These are phyloP conservation scores for Apostichopus parvimensis DNA, from an alignment of 35 echinoderm and acorn worm species.

Conservation along the genomic window DNA sequence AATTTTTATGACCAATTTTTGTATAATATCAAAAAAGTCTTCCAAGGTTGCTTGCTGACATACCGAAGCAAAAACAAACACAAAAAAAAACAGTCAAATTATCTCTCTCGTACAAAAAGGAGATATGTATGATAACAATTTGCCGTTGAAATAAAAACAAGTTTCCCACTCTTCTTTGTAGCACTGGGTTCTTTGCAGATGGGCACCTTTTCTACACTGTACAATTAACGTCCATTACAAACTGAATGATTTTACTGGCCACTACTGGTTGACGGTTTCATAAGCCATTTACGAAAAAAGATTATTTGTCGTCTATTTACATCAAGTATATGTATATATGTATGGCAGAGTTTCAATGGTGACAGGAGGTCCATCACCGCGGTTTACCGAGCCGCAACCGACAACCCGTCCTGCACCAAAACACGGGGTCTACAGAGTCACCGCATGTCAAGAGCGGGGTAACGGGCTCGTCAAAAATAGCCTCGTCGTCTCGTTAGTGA, in stretches of 20 bases:
- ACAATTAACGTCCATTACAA: not conserved
- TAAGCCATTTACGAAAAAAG: not conserved
- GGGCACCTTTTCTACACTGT: not conserved
- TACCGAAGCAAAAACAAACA: too few species aligned
- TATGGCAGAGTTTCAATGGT: not conserved
- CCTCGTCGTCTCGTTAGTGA: constrained; percentile 72
- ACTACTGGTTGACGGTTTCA: not conserved
- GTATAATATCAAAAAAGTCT: too few species aligned
- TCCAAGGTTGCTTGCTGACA: too few species aligned
- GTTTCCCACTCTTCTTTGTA: not conserved
- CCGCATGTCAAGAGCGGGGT: constrained; percentile 16
- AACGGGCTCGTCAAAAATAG: constrained; percentile 75
- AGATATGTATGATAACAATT: not conserved
- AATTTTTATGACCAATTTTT: too few species aligned
- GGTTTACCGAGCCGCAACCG: not conserved
- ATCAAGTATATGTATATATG: not conserved
- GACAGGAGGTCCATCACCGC: not conserved
- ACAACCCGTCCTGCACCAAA: not conserved
- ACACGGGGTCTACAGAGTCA: not conserved
- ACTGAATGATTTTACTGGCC: not conserved
- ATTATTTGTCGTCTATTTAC: constrained; percentile 6
- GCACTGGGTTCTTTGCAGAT: not conserved
- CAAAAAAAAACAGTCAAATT: not conserved
- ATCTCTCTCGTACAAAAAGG: not conserved
- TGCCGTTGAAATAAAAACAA: not conserved